A percentile compares a stretch with the other conserved stretches of the same genome.
phyloP scores from a whole-genome alignment of 2,113 vertebrate species.

The Colaptes auratus region DNA sequence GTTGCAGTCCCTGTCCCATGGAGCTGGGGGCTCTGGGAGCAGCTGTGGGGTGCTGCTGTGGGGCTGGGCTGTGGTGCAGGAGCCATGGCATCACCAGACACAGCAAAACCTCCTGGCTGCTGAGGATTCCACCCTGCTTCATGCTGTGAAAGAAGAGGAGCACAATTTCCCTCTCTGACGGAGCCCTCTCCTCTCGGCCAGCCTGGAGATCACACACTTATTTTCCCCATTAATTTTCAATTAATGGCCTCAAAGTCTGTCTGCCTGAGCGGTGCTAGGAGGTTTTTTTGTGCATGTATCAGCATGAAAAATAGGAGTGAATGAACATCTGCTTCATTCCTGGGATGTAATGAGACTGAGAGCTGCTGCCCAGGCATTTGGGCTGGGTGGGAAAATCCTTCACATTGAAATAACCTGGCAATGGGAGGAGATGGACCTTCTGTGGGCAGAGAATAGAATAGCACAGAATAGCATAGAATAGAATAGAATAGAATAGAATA shows the following conservation, averaged over 20 bases:
- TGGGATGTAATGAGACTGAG: neutral
- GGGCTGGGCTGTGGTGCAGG: neutral
- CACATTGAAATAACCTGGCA: neutral
- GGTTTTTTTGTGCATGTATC: neutral
- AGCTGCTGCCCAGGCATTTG: neutral
- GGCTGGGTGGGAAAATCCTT: neutral
- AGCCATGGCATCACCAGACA: neutral
- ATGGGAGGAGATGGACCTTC: neutral
- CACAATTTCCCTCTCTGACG: constrained; percentile 66
- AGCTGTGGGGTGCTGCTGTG: fast-evolving
- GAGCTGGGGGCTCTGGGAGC: neutral
- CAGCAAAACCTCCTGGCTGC: neutral
- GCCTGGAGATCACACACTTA: constrained; percentile 2
- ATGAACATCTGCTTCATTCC: neutral
- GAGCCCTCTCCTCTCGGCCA: constrained; percentile 60
- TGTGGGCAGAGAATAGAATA: fast-evolving
- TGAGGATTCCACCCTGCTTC: constrained; percentile 23
- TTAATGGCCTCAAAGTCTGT: constrained; percentile 54
- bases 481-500: too few relatives aligned
- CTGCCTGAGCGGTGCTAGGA: constrained; percentile 1
- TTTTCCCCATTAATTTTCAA: constrained; percentile 71
- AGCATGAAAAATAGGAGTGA: neutral
- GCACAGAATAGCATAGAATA: too few relatives aligned
- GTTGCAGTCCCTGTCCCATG: neutral
- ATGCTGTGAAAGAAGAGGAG: neutral